These are phyloP conservation scores for Germaria angustata DNA, from an alignment of 2,888 invertebrate species.

Conservation along the genomic window DNA sequence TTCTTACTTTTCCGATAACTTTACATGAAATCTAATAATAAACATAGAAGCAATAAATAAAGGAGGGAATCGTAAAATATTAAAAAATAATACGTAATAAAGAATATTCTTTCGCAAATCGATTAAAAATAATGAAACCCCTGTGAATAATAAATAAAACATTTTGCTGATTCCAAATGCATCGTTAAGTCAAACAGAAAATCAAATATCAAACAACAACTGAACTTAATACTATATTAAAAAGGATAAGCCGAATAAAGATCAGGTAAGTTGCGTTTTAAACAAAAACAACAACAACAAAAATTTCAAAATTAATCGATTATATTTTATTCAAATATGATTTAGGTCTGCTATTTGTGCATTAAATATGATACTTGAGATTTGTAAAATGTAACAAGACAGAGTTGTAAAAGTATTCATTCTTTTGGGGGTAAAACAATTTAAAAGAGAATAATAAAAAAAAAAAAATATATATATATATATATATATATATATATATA, in stretches of 20 bases:
- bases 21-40: neutral
- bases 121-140: slow-evolving; percentile 41
- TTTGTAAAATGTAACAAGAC: neutral
- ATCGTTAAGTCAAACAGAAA: neutral
- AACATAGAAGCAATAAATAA: slow-evolving; percentile 11
- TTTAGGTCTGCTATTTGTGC: slow-evolving; percentile 32
- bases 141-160: slow-evolving; percentile 38
- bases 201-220: neutral
- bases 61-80: neutral
- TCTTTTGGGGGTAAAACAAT: neutral
- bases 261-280: slow-evolving; percentile 37
- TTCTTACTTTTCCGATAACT: neutral
- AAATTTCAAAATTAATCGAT: slow-evolving; percentile 12
- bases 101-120: neutral
- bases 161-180: neutral
- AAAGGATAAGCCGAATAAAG: slow-evolving; percentile 18
- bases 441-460: too few relatives aligned
- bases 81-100: neutral
- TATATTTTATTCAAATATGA: neutral
- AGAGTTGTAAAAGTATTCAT: slow-evolving; percentile 1
- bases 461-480: too few relatives aligned
- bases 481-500: too few relatives aligned
- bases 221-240: neutral
- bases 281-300: neutral
- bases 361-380: slow-evolving; percentile 45